phyloP scores from a whole-genome alignment of 2,797 vertebrate genomes.

The Acanthopagrus latus region DNA sequence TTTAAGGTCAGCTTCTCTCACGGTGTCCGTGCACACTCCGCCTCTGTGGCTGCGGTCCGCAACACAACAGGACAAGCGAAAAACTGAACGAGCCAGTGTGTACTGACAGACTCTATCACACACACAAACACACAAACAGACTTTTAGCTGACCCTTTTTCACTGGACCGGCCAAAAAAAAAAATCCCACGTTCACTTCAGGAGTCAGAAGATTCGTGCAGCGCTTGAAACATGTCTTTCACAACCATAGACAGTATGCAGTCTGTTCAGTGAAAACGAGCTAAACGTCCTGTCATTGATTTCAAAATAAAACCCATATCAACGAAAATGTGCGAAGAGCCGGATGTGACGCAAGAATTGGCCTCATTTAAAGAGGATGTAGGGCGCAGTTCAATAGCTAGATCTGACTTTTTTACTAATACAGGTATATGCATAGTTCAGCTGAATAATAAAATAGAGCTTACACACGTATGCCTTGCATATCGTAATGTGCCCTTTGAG shows the following conservation, averaged over 20 bases:
- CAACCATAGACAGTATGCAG: neutral
- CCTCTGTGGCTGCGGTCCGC: conserved; percentile 4
- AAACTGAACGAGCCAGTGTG: neutral
- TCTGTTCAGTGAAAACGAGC: rapidly evolving
- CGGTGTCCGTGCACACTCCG: neutral
- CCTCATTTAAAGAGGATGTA: neutral
- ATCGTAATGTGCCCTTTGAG: neutral
- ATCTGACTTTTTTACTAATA: neutral
- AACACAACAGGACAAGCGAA: conserved; percentile 8
- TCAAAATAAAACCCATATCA: conserved; percentile 53
- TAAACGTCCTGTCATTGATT: conserved; percentile 12
- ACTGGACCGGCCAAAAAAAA: neutral
- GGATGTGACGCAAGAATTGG: no score
- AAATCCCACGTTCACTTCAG: conserved; percentile 42
- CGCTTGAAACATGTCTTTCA: conserved; percentile 7
- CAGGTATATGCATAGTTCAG: rapidly evolving
- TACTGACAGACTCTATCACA: neutral
- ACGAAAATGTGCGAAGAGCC: neutral
- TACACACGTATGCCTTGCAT: no score
- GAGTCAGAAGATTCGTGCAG: conserved; percentile 36
- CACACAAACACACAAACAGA: neutral
- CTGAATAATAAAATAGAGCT: neutral
- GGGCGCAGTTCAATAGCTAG: rapidly evolving
- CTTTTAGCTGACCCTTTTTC: neutral
- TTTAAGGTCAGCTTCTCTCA: neutral